Percentiles rank a stretch among this genome's conserved stretches.
These are phyloP conservation scores for Camponotus floridanus DNA, from an alignment of 1,140 invertebrate species.

Conservation along the genomic window DNA sequence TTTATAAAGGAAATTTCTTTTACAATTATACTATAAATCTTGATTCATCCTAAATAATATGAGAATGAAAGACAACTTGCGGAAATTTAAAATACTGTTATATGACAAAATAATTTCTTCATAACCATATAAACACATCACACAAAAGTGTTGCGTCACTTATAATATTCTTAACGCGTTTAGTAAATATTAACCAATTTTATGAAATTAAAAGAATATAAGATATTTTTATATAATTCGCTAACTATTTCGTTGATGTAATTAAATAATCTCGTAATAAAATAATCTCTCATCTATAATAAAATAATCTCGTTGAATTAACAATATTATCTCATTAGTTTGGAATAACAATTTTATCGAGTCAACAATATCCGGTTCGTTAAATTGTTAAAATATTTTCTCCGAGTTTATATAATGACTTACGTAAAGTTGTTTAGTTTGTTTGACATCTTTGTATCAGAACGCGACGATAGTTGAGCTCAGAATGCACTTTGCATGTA, in stretches of 20 bases:
- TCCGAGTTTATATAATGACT: constrained; percentile 2
- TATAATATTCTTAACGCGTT: neutral
- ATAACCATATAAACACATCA: neutral
- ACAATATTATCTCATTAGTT: neutral
- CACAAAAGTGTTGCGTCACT: neutral
- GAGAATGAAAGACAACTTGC: neutral
- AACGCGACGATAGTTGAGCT: neutral
- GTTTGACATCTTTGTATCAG: constrained; percentile 7
- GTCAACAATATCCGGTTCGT: neutral
- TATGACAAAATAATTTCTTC: neutral
- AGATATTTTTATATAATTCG: neutral
- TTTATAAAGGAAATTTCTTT: too few relatives aligned
- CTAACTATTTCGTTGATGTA: neutral
- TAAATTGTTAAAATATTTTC: constrained; percentile 23
- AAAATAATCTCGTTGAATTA: neutral
- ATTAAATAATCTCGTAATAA: neutral
- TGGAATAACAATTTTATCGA: neutral
- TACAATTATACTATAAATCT: neutral
- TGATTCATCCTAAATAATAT: neutral
- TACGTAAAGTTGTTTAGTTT: constrained; percentile 16
- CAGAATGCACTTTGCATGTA: constrained; percentile 42
- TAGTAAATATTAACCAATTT: neutral
- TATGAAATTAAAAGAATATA: neutral
- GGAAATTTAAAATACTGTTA: neutral
- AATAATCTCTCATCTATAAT: neutral